Conservation (phyloP, 2,113 vertebrate genomes). For the Limanda limanda region DNA sequence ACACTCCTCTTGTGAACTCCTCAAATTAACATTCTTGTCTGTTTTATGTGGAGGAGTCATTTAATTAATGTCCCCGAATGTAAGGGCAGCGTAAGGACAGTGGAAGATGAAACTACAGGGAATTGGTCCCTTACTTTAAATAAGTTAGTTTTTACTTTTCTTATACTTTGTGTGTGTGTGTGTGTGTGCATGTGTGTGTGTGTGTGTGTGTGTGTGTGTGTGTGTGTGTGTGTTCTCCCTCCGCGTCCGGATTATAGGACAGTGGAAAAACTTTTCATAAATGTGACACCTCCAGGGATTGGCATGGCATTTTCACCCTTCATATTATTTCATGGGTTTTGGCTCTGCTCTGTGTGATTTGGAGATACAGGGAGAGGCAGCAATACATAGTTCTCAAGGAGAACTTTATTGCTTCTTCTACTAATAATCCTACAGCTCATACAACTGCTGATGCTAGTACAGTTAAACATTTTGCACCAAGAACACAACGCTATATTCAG, state of each 20-base stretch:
- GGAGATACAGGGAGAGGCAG: conserved; percentile 16
- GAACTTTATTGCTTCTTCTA: neutral
- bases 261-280: conserved; percentile 40
- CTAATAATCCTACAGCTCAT: neutral
- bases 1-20: neutral
- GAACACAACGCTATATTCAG: no score
- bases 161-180: conserved; percentile 3
- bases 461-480: no score
- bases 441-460: no score
- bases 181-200: neutral
- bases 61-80: conserved; percentile 6
- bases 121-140: conserved; percentile 57
- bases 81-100: conserved; percentile 28
- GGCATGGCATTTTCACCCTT: conserved; percentile 32
- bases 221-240: neutral
- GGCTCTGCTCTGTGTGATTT: conserved; percentile 15
- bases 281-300: conserved; percentile 41
- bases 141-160: conserved; percentile 43
- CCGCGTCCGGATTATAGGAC: conserved; percentile 34
- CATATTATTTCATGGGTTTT: conserved; percentile 30
- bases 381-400: neutral
- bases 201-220: neutral
- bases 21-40: neutral
- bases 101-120: conserved; percentile 45
- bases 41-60: conserved; percentile 1